Percentiles rank a stretch among this genome's conserved stretches.
These are phyloP conservation scores for Adelges cooleyi DNA, from an alignment of 1,140 invertebrate genomes.

Conservation along the genomic window DNA sequence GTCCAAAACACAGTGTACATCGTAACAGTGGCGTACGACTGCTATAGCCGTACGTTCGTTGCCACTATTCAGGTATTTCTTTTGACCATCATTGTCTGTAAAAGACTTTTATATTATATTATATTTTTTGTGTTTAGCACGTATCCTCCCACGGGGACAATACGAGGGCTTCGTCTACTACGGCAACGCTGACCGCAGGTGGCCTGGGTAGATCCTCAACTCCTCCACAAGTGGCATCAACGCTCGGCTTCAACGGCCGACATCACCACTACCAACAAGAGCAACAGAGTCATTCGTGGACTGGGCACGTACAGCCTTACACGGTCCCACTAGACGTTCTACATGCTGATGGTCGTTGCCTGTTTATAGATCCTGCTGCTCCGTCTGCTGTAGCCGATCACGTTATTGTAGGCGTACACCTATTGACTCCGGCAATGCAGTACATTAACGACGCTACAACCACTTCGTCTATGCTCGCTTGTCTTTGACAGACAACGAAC, in stretches of 20 bases:
- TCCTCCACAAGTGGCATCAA: too few relatives aligned
- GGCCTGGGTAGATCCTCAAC: neutral
- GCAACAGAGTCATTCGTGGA: neutral
- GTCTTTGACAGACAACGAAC: too few relatives aligned
- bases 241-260: neutral
- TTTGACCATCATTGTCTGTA: neutral
- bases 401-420: too few relatives aligned
- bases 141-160: conserved; percentile 10
- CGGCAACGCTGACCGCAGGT: neutral
- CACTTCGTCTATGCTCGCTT: neutral
- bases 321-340: conserved; percentile 10
- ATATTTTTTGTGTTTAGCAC: neutral
- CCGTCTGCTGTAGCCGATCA: too few relatives aligned
- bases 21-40: neutral
- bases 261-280: too few relatives aligned
- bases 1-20: conserved; percentile 17
- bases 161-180: neutral
- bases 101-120: neutral
- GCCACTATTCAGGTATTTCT: conserved; percentile 9
- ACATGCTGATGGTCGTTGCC: conserved; percentile 13
- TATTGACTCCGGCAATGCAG: too few relatives aligned
- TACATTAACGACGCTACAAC: too few relatives aligned
- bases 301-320: conserved; percentile 13
- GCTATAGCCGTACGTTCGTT: neutral
- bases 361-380: conserved; percentile 9